Conservation (phyloP, 1,140 invertebrate genomes). For the Leptopilina boulardi region DNA sequence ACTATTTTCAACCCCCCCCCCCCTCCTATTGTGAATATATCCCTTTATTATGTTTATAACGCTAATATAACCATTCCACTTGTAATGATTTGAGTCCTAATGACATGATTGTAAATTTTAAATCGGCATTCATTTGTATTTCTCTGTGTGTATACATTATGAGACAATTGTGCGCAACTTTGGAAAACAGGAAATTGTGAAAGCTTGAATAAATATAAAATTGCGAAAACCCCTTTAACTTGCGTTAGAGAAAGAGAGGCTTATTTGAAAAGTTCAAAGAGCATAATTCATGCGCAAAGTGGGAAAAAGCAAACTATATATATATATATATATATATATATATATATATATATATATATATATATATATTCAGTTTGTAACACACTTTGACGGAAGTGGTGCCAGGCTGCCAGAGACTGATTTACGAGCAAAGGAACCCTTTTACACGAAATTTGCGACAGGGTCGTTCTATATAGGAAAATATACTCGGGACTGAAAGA, state of each 20-base stretch:
- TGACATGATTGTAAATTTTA: conserved; percentile 5
- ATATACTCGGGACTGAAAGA: conserved; percentile 52
- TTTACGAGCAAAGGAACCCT: conserved; percentile 65
- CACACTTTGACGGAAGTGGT: conserved; percentile 55
- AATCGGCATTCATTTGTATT: too few relatives aligned
- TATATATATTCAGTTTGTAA: conserved; percentile 46
- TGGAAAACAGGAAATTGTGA: background rate
- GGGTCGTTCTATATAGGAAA: conserved; percentile 63
- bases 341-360: too few relatives aligned
- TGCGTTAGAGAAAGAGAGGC: background rate
- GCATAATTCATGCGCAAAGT: conserved; percentile 51
- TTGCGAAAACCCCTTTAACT: background rate
- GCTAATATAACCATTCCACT: too few relatives aligned
- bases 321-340: too few relatives aligned
- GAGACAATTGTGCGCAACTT: background rate
- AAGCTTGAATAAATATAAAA: background rate
- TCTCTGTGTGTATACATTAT: too few relatives aligned
- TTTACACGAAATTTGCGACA: conserved; percentile 67
- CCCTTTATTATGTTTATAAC: too few relatives aligned
- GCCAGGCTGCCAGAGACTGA: conserved; percentile 52
- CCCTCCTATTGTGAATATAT: conserved; percentile 54
- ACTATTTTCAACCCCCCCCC: too few relatives aligned
- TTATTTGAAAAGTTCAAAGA: conserved; percentile 2
- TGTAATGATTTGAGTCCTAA: background rate
- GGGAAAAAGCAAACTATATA: conserved; percentile 55